Evolutionary conservation across 2,113 vertebrate species (phyloP), one percentile per base, ranked within the genome.

Genomic region (Sylvilagus bachmani): DNA sequence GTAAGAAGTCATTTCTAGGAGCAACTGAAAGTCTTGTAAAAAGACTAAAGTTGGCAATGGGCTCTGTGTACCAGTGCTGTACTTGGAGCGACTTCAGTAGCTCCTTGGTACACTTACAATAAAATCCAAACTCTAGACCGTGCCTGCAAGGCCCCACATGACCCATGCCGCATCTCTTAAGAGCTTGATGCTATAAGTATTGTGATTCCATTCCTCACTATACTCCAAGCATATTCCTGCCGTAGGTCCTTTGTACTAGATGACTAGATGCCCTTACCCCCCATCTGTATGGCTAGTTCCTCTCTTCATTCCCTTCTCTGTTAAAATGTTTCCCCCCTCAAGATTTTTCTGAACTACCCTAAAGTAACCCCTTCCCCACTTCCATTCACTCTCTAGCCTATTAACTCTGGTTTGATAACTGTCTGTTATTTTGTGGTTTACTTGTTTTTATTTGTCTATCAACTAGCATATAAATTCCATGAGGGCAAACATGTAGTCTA

Each of bases 401-500:
- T 62, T 49, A 24, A 36, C 33, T 24, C 77, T 1, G 67, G 38
- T 89, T 62, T 22, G 61, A 84, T 84, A 13, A 62, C 78, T 49
- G 11, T 77, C 49, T 87, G 92, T 79, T 89, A 44, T 64, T 86
- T 91, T 51, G 14, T 74, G 69, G 38, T 89, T 78, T 64, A 38
- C 29, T 79, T 93, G 53, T 78, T 83, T 83, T 80, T 80, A 21
- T 85, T 82, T 94, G 55, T 80, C 31, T 58, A 2, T 74, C 66
- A 81, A 61, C 17, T 62, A 62, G 9, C 53, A 38, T 86, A 33
- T 74, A 81, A 80, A 86, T 95, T 70, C 51, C 67, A 13, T 33
- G 61, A 93, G n/a, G 16, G 17, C 86, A 83, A 5, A 90, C 38
- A 91, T 73, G 89, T 84, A 51, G 86, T 93, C 75, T 90, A 64